A percentile compares a stretch with the other conserved stretches of the same genome.
These are phyloP conservation scores for Coregonus suidteri DNA, from an alignment of 2,797 vertebrate species.

Conservation along the genomic window DNA sequence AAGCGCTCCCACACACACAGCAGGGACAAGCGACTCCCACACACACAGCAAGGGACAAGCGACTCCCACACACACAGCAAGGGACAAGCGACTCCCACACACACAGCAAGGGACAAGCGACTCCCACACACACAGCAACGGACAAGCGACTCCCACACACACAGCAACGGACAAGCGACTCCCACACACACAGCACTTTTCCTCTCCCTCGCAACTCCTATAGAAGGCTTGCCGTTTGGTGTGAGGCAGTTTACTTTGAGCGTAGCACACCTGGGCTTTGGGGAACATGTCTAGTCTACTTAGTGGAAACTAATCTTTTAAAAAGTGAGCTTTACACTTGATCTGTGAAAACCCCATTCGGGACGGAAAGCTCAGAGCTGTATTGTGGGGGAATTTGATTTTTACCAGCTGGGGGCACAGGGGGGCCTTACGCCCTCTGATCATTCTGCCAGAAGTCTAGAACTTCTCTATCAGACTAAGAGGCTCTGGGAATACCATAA, in stretches of 20 bases:
- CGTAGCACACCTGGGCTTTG: constrained; percentile 19
- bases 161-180: too few species aligned
- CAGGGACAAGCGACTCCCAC: too few species aligned
- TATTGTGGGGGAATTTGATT: constrained; percentile 14
- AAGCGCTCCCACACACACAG: too few species aligned
- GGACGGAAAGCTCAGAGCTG: neutral
- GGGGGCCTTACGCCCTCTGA: too few species aligned
- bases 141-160: too few species aligned
- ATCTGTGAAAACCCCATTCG: neutral
- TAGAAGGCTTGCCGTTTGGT: constrained; percentile 8
- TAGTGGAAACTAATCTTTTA: constrained; percentile 34
- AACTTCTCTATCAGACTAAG: too few species aligned
- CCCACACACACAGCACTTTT: neutral
- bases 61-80: too few species aligned
- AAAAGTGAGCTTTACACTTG: constrained; percentile 22
- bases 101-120: too few species aligned
- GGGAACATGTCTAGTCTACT: constrained; percentile 19
- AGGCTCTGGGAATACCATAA: neutral
- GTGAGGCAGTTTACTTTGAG: constrained; percentile 4
- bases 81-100: too few species aligned
- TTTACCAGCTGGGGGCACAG: neutral
- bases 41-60: too few species aligned
- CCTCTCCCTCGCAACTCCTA: constrained; percentile 8
- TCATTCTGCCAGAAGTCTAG: too few species aligned
- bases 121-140: too few species aligned